Conservation (phyloP, 2,888 invertebrate species). For the Melanophora roralis region DNA sequence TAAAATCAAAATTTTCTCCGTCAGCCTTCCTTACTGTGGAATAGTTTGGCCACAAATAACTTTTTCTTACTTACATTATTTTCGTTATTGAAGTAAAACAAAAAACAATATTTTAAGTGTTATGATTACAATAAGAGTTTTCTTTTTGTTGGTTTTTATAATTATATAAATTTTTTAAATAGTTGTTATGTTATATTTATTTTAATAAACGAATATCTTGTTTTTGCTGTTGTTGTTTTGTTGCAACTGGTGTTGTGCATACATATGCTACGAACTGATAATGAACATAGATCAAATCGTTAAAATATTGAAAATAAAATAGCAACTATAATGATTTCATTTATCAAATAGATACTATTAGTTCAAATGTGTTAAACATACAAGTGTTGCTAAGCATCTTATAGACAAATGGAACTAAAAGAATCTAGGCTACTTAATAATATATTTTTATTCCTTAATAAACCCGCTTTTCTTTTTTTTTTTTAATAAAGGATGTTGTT, state of each 20-base stretch:
- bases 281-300: constrained; percentile 37
- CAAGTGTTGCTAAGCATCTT: constrained; percentile 22
- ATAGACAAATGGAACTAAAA: constrained; percentile 51
- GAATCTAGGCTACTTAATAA: constrained; percentile 32
- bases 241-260: constrained; percentile 66
- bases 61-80: neutral
- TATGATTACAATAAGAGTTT: constrained; percentile 74
- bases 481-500: constrained; percentile 52
- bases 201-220: constrained; percentile 76
- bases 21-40: no score
- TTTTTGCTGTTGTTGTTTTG: constrained; percentile 59
- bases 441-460: constrained; percentile 8
- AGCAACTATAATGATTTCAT: constrained; percentile 1
- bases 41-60: no score
- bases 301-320: constrained; percentile 21
- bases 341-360: constrained; percentile 28
- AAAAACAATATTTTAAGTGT: constrained; percentile 43
- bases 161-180: constrained; percentile 77
- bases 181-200: constrained; percentile 71
- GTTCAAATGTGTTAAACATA: constrained; percentile 41
- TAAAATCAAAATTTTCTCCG: no score
- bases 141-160: constrained; percentile 69
- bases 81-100: neutral
- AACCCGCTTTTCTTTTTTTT: constrained; percentile 60
- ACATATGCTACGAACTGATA: constrained; percentile 46